Percentiles rank a stretch among this genome's conserved stretches.
Evolutionary conservation across 64 coral and sea anemone species (phyloP).

Genomic region (Pocillopora verrucosa): DNA sequence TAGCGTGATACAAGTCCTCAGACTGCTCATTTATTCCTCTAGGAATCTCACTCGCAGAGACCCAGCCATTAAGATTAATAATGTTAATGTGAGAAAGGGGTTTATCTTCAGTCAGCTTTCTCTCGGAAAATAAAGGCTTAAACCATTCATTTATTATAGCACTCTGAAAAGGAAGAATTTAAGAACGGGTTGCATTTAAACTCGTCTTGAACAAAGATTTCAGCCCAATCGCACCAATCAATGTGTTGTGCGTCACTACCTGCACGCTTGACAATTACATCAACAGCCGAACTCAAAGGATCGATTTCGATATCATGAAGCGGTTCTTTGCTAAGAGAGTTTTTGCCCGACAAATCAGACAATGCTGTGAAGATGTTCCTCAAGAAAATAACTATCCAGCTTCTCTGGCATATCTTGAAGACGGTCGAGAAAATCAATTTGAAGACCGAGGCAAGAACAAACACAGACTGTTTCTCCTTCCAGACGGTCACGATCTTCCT

Average conservation of each 20-base stretch:
- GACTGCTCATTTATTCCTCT: no score
- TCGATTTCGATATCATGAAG: conserved; percentile 16
- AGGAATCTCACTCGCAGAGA: no score
- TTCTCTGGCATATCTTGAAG: neutral
- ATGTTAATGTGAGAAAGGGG: neutral
- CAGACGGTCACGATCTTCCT: neutral
- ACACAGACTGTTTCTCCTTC: neutral
- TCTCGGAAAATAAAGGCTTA: neutral
- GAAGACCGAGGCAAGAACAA: neutral
- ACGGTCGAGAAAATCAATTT: conserved; percentile 8
- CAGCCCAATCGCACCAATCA: conserved; percentile 25
- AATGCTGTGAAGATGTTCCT: neutral
- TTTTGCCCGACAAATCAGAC: neutral
- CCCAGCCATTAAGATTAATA: neutral
- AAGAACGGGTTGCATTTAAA: conserved; percentile 33
- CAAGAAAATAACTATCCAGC: conserved; percentile 48
- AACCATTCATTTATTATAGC: neutral
- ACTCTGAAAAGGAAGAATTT: conserved; percentile 7
- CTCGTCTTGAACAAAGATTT: conserved; percentile 25
- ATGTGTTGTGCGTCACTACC: neutral
- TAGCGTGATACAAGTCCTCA: conserved; percentile 83
- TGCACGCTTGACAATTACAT: conserved; percentile 11
- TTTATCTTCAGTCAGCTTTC: neutral
- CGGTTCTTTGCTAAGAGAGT: conserved; percentile 21
- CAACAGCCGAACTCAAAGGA: conserved; percentile 20